These are phyloP conservation scores for Notolabrus celidotus DNA, from an alignment of 2,797 vertebrate genomes.

Conservation along the genomic window DNA sequence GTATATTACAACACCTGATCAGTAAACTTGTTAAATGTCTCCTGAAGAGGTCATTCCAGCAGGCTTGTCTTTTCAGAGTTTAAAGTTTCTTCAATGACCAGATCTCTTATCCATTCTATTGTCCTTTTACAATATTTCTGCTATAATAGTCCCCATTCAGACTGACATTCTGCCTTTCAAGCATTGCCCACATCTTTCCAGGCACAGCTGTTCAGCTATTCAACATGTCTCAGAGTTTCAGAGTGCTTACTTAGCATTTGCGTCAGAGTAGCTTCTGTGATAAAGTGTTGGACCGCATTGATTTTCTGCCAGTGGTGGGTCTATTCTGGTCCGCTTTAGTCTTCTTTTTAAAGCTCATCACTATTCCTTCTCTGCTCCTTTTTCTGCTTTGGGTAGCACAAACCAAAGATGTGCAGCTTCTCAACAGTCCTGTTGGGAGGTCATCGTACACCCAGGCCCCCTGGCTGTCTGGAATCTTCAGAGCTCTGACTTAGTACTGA, in stretches of 20 bases:
- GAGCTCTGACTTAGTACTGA: constrained; percentile 18
- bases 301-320: constrained; percentile 80
- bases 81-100: background rate
- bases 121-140: constrained; percentile 1
- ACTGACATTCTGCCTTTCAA: constrained; percentile 16
- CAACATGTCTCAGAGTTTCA: constrained; percentile 44
- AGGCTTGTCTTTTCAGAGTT: background rate
- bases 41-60: background rate
- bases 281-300: constrained; percentile 74
- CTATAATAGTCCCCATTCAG: background rate
- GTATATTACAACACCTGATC: no score
- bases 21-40: no score
- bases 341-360: constrained; percentile 13
- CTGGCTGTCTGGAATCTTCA: constrained; percentile 25
- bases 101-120: background rate
- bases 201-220: constrained; percentile 43
- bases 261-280: constrained; percentile 71
- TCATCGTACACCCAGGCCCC: constrained; percentile 21
- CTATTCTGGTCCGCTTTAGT: constrained; percentile 63
- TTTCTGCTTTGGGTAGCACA: constrained; percentile 58
- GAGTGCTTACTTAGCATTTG: constrained; percentile 79
- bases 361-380: constrained; percentile 35
- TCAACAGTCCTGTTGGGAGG: constrained; percentile 45
- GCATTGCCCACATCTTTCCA: constrained; percentile 25
- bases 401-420: constrained; percentile 50